Percentiles rank a stretch among this genome's conserved stretches.
These are phyloP conservation scores for Xenus cinereus DNA, from an alignment of 2,113 vertebrate genomes.

Conservation along the genomic window DNA sequence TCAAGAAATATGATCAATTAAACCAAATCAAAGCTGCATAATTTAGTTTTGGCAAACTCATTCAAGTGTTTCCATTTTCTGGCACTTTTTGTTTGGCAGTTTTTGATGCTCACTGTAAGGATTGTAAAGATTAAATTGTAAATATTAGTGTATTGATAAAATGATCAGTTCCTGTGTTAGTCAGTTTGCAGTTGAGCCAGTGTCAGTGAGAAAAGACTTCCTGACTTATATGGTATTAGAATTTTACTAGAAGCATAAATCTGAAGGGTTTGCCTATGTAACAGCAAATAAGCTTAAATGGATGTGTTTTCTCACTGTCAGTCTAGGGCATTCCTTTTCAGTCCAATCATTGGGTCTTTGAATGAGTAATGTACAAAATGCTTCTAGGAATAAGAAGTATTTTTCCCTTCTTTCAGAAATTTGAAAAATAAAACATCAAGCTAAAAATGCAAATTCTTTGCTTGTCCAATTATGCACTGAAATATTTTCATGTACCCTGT, in stretches of 20 bases:
- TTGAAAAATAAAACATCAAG: background rate
- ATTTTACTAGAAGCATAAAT: constrained; percentile 20
- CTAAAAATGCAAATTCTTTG: background rate
- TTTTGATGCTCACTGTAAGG: background rate
- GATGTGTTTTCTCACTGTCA: background rate
- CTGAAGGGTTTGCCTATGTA: background rate
- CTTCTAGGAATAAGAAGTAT: background rate
- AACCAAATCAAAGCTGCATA: background rate
- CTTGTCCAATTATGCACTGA: background rate
- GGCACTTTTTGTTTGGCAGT: background rate
- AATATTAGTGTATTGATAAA: background rate
- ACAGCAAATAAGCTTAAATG: background rate
- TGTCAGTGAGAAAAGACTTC: constrained; percentile 10
- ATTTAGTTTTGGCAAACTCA: background rate
- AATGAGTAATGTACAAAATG: background rate
- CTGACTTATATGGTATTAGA: constrained; percentile 2
- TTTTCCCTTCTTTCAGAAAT: background rate
- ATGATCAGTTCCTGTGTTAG: background rate
- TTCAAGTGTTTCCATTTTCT: background rate
- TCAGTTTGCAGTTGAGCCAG: background rate
- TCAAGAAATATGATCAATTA: background rate
- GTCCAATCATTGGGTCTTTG: background rate
- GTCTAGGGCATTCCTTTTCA: background rate
- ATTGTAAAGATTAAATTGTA: background rate
- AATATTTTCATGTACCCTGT: background rate